Conservation (phyloP, 2,888 invertebrate species). For the Drosophila robusta region DNA sequence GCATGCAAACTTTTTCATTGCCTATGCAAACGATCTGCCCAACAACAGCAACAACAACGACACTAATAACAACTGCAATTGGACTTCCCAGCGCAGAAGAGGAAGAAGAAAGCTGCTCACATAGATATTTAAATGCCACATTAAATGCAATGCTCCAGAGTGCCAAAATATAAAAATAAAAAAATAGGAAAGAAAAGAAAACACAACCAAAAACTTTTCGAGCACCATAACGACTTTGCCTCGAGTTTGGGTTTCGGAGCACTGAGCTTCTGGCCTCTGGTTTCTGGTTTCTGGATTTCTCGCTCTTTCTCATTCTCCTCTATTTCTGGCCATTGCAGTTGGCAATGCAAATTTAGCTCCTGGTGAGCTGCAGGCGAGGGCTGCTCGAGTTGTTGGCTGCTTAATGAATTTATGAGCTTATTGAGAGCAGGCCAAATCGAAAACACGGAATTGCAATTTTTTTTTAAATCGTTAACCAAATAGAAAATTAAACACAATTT, state of each 20-base stretch:
- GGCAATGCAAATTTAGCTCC: constrained; percentile 22
- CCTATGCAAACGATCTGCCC: constrained; percentile 64
- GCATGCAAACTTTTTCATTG: constrained; percentile 59
- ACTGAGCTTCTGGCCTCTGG: not conserved
- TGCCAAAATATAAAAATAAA: too few species aligned
- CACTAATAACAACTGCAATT: constrained; percentile 19
- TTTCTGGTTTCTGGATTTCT: constrained; percentile 1
- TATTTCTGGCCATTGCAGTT: constrained; percentile 2
- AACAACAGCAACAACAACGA: constrained; percentile 15
- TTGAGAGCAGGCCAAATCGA: too few species aligned
- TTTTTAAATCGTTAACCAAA: too few species aligned
- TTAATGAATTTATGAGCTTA: not conserved
- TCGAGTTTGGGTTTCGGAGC: constrained; percentile 4
- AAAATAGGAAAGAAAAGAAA: not conserved
- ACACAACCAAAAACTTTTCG: constrained; percentile 13
- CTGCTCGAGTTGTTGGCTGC: not conserved
- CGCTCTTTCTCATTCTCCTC: not conserved
- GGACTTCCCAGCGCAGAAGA: not conserved
- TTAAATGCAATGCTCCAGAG: constrained; percentile 50
- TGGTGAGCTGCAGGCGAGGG: not conserved
- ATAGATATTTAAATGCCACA: constrained; percentile 50
- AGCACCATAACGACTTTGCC: constrained; percentile 27
- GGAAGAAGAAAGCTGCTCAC: constrained; percentile 13
- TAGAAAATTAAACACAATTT: too few species aligned
- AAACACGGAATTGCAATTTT: too few species aligned